phyloP scores from a whole-genome alignment of 2,888 invertebrate species.

The Drosophila anomalipes region DNA sequence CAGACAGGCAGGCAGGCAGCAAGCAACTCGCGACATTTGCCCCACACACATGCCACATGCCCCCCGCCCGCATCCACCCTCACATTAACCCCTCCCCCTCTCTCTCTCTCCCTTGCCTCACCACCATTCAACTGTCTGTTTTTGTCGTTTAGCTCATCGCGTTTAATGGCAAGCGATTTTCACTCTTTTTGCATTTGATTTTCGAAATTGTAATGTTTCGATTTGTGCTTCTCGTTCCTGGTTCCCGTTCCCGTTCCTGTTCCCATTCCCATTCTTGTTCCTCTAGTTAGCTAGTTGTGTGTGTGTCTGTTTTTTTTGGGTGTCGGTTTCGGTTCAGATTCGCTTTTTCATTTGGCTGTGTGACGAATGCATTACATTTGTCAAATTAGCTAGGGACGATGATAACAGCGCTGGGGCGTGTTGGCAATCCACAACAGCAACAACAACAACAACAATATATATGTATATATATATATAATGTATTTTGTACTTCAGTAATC shows the following conservation, averaged over 20 bases:
- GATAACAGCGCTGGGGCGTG: slow-evolving; percentile 37
- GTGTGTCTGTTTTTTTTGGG: background rate
- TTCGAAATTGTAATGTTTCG: slow-evolving; percentile 61
- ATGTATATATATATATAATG: background rate
- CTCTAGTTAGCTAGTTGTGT: background rate
- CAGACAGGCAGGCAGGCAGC: background rate
- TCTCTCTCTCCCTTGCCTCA: background rate
- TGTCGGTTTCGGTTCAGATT: slow-evolving; percentile 1
- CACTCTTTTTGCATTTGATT: slow-evolving; percentile 76
- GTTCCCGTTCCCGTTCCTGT: background rate
- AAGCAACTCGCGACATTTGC: slow-evolving; percentile 15
- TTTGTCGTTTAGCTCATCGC: slow-evolving; percentile 55
- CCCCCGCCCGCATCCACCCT: background rate
- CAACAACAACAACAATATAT: background rate
- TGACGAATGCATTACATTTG: slow-evolving; percentile 72
- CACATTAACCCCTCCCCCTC: slow-evolving; percentile 9
- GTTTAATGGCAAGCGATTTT: slow-evolving; percentile 72
- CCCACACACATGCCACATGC: background rate
- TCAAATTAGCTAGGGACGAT: slow-evolving; percentile 69
- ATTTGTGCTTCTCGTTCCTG: slow-evolving; percentile 25
- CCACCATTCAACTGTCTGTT: slow-evolving; percentile 15
- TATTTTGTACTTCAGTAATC: slow-evolving; percentile 49
- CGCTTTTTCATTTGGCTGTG: slow-evolving; percentile 32
- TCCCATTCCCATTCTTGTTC: background rate
- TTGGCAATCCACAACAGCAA: background rate